Conservation (phyloP, 2,888 invertebrate species). For the Agonopterix subpropinquella region DNA sequence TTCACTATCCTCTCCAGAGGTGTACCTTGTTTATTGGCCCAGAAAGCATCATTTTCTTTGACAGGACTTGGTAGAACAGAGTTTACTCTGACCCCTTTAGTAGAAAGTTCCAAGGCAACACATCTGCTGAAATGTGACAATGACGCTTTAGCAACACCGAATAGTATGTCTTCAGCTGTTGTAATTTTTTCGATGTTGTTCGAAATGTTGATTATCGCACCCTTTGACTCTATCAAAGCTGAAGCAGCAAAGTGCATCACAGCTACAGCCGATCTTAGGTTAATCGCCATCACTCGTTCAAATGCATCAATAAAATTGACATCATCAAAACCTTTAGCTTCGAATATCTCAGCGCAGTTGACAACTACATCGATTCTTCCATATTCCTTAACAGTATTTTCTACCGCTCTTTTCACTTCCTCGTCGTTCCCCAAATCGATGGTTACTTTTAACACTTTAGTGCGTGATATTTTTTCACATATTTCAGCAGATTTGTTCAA, state of each 20-base stretch:
- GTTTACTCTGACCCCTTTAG: slow-evolving; percentile 79
- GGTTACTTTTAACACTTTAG: slow-evolving; percentile 26
- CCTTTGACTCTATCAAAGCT: slow-evolving; percentile 25
- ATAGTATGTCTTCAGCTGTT: slow-evolving; percentile 31
- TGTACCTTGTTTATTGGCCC: slow-evolving; percentile 13
- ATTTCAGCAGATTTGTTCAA: slow-evolving; percentile 22
- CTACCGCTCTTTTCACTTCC: slow-evolving; percentile 23
- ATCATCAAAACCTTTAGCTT: slow-evolving; percentile 18
- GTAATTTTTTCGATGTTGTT: slow-evolving; percentile 17
- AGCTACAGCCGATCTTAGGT: slow-evolving; percentile 30
- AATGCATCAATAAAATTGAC: slow-evolving; percentile 22
- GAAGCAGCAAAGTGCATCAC: slow-evolving; percentile 24
- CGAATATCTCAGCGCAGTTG: slow-evolving; percentile 30
- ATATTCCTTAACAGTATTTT: slow-evolving; percentile 23
- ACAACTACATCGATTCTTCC: slow-evolving; percentile 34
- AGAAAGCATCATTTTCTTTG: slow-evolving; percentile 34
- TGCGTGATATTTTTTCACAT: slow-evolving; percentile 24
- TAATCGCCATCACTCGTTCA: slow-evolving; percentile 28
- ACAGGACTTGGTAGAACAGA: slow-evolving; percentile 83
- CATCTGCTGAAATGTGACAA: slow-evolving; percentile 84
- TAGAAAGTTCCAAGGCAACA: slow-evolving; percentile 79
- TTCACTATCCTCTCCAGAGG: slow-evolving; percentile 22
- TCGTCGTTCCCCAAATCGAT: slow-evolving; percentile 29
- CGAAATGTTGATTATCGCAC: slow-evolving; percentile 35
- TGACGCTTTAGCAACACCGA: slow-evolving; percentile 82